These are phyloP conservation scores for Hormaphis cornu DNA, from an alignment of 1,140 invertebrate genomes.

Conservation along the genomic window DNA sequence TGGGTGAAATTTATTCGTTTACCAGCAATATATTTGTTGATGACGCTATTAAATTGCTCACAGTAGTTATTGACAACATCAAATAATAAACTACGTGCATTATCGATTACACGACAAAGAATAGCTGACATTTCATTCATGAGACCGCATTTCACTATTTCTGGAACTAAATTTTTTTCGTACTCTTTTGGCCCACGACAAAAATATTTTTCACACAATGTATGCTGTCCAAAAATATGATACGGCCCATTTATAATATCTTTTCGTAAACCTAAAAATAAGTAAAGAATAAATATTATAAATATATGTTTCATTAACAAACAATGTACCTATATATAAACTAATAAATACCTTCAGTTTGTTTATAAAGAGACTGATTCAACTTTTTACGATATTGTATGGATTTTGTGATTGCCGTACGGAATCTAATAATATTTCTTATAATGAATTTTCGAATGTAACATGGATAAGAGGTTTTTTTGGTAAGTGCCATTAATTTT, in stretches of 20 bases:
- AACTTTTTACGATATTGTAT: background rate
- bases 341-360: background rate
- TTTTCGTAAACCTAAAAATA: background rate
- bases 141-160: background rate
- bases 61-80: slow-evolving; percentile 1
- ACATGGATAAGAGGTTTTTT: background rate
- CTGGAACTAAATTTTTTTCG: background rate
- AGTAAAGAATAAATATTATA: background rate
- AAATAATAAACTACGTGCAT: background rate
- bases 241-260: background rate
- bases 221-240: background rate
- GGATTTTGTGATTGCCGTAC: background rate
- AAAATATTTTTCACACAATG: background rate
- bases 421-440: background rate
- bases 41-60: background rate
- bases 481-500: background rate
- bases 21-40: background rate
- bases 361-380: background rate
- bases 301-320: too few species aligned
- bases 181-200: background rate
- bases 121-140: background rate
- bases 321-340: background rate
- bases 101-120: background rate
- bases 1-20: background rate
- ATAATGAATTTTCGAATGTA: background rate